phyloP scores from a whole-genome alignment of 2,888 invertebrate species.

The Sceliomorpha sp. region DNA sequence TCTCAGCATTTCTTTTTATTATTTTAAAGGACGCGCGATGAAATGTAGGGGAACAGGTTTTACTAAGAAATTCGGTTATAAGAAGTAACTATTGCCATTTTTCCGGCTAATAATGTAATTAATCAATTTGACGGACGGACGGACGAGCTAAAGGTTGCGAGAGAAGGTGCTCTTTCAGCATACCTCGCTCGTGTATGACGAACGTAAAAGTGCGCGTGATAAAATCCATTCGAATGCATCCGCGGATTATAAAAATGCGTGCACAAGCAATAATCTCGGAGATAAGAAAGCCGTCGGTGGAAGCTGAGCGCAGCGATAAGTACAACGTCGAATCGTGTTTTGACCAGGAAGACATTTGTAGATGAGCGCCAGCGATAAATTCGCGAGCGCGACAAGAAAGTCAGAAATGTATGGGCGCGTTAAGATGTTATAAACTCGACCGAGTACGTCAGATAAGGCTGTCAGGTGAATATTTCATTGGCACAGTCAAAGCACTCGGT shows the following conservation, averaged over 20 bases:
- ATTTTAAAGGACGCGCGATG: no score
- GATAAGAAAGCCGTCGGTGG: slow-evolving; percentile 12
- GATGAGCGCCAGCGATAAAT: slow-evolving; percentile 41
- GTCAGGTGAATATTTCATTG: slow-evolving; percentile 43
- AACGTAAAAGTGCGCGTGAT: no score
- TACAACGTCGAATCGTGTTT: slow-evolving; percentile 43
- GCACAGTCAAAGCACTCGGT: slow-evolving; percentile 10
- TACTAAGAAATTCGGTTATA: no score
- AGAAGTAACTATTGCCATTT: no score
- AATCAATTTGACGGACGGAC: no score
- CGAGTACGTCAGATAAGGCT: slow-evolving; percentile 35
- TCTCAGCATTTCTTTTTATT: no score
- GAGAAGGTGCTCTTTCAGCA: no score
- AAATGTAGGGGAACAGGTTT: no score
- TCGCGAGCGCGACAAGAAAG: slow-evolving; percentile 42
- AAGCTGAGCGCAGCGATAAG: slow-evolving; percentile 27
- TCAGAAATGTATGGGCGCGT: slow-evolving; percentile 38
- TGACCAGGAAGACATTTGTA: slow-evolving; percentile 52
- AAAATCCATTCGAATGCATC: no score
- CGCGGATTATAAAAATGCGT: neutral
- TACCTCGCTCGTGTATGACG: no score
- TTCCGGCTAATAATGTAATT: no score
- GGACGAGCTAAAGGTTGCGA: no score
- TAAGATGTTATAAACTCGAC: slow-evolving; percentile 39
- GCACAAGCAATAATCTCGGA: slow-evolving; percentile 15